A percentile compares a stretch with the other conserved stretches of the same genome.
phyloP scores from a whole-genome alignment of 2,113 vertebrate species.

The Butorides virescens region DNA sequence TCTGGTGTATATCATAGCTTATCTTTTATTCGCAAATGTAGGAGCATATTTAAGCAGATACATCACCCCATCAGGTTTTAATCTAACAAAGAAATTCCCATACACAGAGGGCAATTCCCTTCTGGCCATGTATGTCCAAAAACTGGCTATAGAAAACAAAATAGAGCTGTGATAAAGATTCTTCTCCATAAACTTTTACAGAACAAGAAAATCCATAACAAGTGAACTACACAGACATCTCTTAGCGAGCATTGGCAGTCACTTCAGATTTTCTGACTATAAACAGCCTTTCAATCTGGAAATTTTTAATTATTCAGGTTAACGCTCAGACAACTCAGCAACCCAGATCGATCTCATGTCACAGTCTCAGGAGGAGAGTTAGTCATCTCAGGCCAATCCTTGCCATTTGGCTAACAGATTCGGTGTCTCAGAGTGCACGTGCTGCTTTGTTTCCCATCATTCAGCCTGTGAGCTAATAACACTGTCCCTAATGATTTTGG shows the following conservation, averaged over 20 bases:
- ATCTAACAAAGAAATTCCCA: not conserved
- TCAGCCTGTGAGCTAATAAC: not conserved
- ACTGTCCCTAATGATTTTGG: not conserved
- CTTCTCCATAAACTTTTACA: slow-evolving; percentile 1
- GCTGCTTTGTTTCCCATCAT: not conserved
- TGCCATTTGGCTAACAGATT: not conserved
- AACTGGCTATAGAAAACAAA: not conserved
- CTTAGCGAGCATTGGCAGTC: not conserved
- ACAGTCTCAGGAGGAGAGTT: not conserved
- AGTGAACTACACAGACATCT: not conserved
- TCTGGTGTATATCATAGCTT: not conserved
- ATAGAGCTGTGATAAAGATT: not conserved
- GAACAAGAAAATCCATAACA: not conserved
- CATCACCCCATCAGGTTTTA: not conserved
- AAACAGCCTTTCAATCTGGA: not conserved
- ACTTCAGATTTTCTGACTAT: not conserved
- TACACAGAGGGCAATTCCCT: not conserved
- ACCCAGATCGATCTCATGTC: not conserved
- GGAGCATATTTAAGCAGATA: not conserved
- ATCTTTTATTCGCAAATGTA: slow-evolving; percentile 8
- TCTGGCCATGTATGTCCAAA: not conserved
- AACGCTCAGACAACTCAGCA: not conserved
- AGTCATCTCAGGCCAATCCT: not conserved
- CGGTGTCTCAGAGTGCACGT: fast-evolving
- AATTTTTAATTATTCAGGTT: not conserved